Base-by-base conservation (phyloP, 2,888 invertebrate species). In the Syritta pipiens region DNA sequence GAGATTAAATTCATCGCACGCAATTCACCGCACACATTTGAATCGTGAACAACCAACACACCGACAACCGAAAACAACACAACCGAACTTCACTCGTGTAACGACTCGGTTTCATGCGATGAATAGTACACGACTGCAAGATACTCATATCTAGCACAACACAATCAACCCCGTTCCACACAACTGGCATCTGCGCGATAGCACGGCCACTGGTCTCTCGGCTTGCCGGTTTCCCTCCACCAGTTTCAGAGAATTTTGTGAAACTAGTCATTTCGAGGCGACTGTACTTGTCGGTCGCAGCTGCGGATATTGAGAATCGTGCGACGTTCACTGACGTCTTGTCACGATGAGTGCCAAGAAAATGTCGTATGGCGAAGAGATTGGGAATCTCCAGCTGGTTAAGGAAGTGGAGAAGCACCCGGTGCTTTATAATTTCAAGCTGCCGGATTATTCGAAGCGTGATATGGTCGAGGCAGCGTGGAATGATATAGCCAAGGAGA, bases 21-120 rank as follows among this genome's bases (percentile, higher is more conserved):
- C n/a, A n/a, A n/a, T n/a, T n/a, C n/a, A n/a, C n/a, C n/a, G n/a
- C n/a, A n/a, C n/a, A n/a, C n/a, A n/a, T n/a, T n/a, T n/a, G n/a
- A n/a, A n/a, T n/a, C n/a, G n/a, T n/a, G n/a, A n/a, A n/a, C n/a
- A n/a, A n/a, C n/a, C n/a, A n/a, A n/a, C n/a, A n/a, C n/a, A n/a
- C n/a, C n/a, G n/a, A n/a, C n/a, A n/a, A n/a, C n/a, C n/a, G n/a
- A n/a, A n/a, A n/a, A n/a, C n/a, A n/a, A n/a, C n/a, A n/a, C n/a
- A n/a, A n/a, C n/a, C n/a, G n/a, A n/a, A n/a, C n/a, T n/a, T n/a
- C n/a, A n/a, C n/a, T n/a, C n/a, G n/a, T n/a, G n/a, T n/a, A n/a
- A n/a, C n/a, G n/a, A n/a, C n/a, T n/a, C n/a, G 40, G 55, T 55
- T 55, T 37, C 55, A 40, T 55, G 55, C 55, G 55, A 55, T 40